These are phyloP conservation scores for Pachycephus smyrnensis DNA, from an alignment of 2,888 invertebrate genomes.

Conservation along the genomic window DNA sequence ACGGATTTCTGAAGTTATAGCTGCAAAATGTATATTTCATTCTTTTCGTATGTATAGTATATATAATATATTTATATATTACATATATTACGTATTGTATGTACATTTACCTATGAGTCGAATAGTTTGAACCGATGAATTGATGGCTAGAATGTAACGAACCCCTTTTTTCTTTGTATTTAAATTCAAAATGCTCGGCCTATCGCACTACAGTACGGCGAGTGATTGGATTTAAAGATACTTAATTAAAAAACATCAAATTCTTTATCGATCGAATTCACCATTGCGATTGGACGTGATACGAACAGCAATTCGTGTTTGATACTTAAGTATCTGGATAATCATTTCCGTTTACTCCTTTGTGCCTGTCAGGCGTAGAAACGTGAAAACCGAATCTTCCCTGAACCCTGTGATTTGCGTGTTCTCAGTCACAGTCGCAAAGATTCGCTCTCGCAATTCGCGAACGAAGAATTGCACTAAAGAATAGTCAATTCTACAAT, in stretches of 20 bases:
- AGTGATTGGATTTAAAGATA: background rate
- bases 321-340: background rate
- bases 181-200: background rate
- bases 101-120: background rate
- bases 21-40: background rate
- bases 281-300: background rate
- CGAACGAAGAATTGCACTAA: background rate
- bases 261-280: background rate
- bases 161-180: background rate
- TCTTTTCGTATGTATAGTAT: background rate
- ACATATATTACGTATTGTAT: background rate
- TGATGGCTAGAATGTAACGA: background rate
- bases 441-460: background rate
- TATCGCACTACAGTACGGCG: background rate
- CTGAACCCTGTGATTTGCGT: background rate
- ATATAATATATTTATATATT: conserved; percentile 1
- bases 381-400: background rate
- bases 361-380: too few relatives aligned
- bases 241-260: background rate
- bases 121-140: background rate
- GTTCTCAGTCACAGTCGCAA: background rate
- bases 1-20: conserved; percentile 1
- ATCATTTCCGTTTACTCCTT: background rate
- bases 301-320: background rate
- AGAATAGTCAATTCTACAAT: background rate